These are phyloP conservation scores for Trissolcus japonicus DNA, from an alignment of 2,888 invertebrate genomes.

Conservation along the genomic window DNA sequence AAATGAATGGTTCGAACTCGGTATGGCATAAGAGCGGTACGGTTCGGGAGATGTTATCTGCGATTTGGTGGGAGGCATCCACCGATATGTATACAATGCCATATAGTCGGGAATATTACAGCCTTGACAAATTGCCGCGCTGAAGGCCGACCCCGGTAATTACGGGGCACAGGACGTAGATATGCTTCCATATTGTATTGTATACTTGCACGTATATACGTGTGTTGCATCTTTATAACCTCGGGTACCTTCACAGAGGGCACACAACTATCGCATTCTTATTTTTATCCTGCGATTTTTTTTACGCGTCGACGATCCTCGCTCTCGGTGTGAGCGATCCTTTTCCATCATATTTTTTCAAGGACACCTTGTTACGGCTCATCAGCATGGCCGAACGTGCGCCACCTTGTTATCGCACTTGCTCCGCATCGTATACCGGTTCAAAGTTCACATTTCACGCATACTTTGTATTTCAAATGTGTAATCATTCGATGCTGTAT, in stretches of 20 bases:
- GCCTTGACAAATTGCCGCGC: slow-evolving; percentile 76
- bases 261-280: slow-evolving; percentile 32
- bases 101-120: slow-evolving; percentile 71
- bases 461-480: no score
- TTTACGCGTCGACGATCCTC: slow-evolving; percentile 5
- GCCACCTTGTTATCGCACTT: no score
- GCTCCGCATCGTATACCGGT: no score
- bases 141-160: slow-evolving; percentile 75
- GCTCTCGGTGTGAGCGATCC: slow-evolving; percentile 1
- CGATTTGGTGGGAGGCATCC: slow-evolving; percentile 71
- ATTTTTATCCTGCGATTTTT: background rate
- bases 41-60: slow-evolving; percentile 61
- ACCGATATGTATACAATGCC: slow-evolving; percentile 72
- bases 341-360: background rate
- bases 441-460: no score
- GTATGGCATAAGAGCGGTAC: slow-evolving; percentile 53
- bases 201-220: slow-evolving; percentile 24
- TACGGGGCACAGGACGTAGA: slow-evolving; percentile 67
- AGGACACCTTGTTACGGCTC: slow-evolving; percentile 20
- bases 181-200: slow-evolving; percentile 58
- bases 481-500: no score
- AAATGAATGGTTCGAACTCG: slow-evolving; percentile 66
- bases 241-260: slow-evolving; percentile 36
- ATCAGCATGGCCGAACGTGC: no score
- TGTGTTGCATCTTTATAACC: slow-evolving; percentile 53